Conservation (phyloP, 2,888 invertebrate genomes). For the Drosophila kambysellisi region DNA sequence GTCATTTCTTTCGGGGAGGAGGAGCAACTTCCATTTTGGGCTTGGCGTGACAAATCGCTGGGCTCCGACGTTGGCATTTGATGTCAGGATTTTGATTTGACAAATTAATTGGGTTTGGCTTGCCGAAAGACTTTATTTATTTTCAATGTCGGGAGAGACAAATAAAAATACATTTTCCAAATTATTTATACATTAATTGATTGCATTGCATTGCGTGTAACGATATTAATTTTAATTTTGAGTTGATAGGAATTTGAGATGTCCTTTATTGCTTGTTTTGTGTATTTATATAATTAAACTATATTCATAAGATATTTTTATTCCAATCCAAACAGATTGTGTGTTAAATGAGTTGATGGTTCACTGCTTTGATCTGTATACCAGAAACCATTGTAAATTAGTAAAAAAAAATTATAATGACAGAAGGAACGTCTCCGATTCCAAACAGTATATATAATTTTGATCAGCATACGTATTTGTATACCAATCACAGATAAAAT, state of each 20-base stretch:
- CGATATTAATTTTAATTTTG: background rate
- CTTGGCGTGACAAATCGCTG: conserved; percentile 69
- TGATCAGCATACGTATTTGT: background rate
- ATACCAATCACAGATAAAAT: background rate
- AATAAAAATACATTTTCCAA: background rate
- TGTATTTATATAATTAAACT: background rate
- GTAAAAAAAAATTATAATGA: background rate
- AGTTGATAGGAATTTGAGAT: background rate
- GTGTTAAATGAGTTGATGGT: background rate
- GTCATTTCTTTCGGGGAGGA: background rate
- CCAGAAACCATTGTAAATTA: background rate
- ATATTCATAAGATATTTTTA: background rate
- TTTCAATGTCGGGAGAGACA: conserved; percentile 1
- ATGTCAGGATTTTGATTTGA: conserved; percentile 72
- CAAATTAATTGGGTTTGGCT: conserved; percentile 75
- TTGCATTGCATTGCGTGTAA: background rate
- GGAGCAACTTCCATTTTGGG: conserved; percentile 5
- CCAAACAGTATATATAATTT: background rate
- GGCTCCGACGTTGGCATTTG: conserved; percentile 64
- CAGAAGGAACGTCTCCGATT: background rate
- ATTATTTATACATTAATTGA: background rate
- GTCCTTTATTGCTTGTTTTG: background rate
- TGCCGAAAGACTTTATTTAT: conserved; percentile 11
- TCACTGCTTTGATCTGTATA: too few species aligned
- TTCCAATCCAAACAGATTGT: background rate